Base-by-base conservation (phyloP, 2,113 vertebrate genomes). In the Chiloscyllium plagiosum region DNA sequence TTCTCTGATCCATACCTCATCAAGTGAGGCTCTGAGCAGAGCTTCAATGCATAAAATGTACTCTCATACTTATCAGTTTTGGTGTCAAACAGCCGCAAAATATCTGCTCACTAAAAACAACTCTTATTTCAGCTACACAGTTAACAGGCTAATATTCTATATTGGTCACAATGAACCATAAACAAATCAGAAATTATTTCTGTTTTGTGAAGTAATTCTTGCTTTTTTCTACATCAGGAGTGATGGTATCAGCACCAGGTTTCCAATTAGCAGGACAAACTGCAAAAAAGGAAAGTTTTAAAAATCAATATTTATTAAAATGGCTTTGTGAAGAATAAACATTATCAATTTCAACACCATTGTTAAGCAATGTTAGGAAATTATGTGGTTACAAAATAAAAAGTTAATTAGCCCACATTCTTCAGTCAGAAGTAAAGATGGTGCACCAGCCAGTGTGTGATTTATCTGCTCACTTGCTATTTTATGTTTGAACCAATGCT, bases 261-360 rank as follows among this genome's bases (percentile, higher is more conserved):
- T 99, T 99, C 99, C 99, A 99, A 96, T 99, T 99, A 37, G 99
- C 99, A 70, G 99, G 99, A 97, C 99, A 99, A 97, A 99, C 99
- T 99, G 97, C 96, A 98, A 98, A 56, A 97, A 96, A 96, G 97
- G 65, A 97, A 93, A 69, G 19, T 56, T 65, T 66, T 83, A 47
- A 47, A 47, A 83, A 83, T n/a, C 56, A 65, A 95, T 29, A 83
- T 33, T 61, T 90, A 56, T 61, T 61, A 95, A 83, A 24, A 13
- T 17, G 66, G 17, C 37, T 95, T 69, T 66, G 42, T 68, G 37
- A 94, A 94, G 20, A 7, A 93, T 93, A 19, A 93, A n/a, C 65
- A 47, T 69, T 94, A 56, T 33, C 26, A 61, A 61, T 89, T 89
- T 89, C 26, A 56, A 37, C 13, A 37, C 12, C 47, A 52, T 89